These are phyloP conservation scores for Rhamnusium bicolor DNA, from an alignment of 2,888 invertebrate species.

Conservation along the genomic window DNA sequence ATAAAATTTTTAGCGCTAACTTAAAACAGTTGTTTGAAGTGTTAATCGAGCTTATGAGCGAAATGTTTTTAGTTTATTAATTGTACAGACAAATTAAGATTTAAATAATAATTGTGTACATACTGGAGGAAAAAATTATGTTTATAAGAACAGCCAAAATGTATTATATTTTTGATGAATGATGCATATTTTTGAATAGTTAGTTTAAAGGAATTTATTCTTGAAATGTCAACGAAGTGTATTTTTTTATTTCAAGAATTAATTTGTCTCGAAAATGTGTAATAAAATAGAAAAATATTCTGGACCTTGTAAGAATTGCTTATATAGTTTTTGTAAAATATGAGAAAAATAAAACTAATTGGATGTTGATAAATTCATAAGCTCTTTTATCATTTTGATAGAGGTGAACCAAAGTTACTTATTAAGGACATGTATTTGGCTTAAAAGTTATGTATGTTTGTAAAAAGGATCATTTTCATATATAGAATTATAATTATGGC, in stretches of 20 bases:
- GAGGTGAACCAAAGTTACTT: conserved; percentile 48
- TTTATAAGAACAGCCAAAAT: conserved; percentile 14
- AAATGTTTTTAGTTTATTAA: conserved; percentile 13
- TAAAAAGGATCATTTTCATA: conserved; percentile 41
- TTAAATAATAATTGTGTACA: conserved; percentile 3
- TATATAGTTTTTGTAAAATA: conserved; percentile 27
- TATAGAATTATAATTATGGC: conserved; percentile 36
- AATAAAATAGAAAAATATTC: conserved; percentile 9
- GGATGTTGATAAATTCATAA: conserved; percentile 38
- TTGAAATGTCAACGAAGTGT: background rate
- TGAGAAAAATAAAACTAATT: conserved; percentile 17
- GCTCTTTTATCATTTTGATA: conserved; percentile 40
- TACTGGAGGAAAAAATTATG: conserved; percentile 7
- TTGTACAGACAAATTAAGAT: background rate
- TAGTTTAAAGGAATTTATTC: conserved; percentile 8
- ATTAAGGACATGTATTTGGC: conserved; percentile 49
- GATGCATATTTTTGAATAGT: conserved; percentile 1
- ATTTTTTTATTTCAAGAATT: conserved; percentile 3
- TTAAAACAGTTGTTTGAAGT: conserved; percentile 18
- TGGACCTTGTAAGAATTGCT: conserved; percentile 19
- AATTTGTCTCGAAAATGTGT: background rate
- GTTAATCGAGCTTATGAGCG: conserved; percentile 40
- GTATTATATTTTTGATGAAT: conserved; percentile 32
- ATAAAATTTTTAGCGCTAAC: conserved; percentile 1
- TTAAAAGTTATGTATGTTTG: conserved; percentile 42